Conservation (phyloP, 2,888 invertebrate genomes). For the Aporophyla lueneburgensis region DNA sequence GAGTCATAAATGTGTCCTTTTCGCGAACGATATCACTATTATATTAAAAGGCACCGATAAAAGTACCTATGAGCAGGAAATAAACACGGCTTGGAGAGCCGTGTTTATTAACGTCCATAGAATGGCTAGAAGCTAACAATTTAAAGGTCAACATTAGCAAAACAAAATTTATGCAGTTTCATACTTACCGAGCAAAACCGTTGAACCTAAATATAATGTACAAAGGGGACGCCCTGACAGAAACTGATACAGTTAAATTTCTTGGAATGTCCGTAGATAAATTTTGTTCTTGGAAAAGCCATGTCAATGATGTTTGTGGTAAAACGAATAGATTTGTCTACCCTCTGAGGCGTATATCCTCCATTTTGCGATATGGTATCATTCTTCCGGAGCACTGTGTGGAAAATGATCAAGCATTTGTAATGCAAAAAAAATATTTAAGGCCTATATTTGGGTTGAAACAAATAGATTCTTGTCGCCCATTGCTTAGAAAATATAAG, state of each 20-base stretch:
- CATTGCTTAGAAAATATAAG: too few species aligned
- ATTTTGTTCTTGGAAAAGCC: not conserved
- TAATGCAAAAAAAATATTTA: slow-evolving; percentile 3
- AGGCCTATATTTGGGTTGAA: slow-evolving; percentile 7
- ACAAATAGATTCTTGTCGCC: not conserved
- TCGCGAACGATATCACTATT: not conserved
- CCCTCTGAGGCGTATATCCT: slow-evolving; percentile 20
- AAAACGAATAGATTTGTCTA: not conserved
- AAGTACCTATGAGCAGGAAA: not conserved
- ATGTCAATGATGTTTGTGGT: not conserved
- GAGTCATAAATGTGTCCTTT: not conserved
- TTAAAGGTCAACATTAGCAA: slow-evolving; percentile 4
- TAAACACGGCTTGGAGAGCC: not conserved
- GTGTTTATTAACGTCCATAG: too few species aligned
- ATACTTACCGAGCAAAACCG: not conserved
- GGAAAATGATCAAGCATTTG: too few species aligned
- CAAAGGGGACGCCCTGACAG: not conserved
- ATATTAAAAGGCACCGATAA: not conserved
- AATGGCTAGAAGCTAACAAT: slow-evolving; percentile 3
- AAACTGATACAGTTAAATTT: not conserved
- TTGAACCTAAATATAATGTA: not conserved
- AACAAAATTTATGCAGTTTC: not conserved
- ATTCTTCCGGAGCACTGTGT: too few species aligned
- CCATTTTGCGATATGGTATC: too few species aligned
- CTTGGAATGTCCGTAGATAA: not conserved